These are phyloP conservation scores for Athalia cordata DNA, from an alignment of 2,888 invertebrate genomes.

Conservation along the genomic window DNA sequence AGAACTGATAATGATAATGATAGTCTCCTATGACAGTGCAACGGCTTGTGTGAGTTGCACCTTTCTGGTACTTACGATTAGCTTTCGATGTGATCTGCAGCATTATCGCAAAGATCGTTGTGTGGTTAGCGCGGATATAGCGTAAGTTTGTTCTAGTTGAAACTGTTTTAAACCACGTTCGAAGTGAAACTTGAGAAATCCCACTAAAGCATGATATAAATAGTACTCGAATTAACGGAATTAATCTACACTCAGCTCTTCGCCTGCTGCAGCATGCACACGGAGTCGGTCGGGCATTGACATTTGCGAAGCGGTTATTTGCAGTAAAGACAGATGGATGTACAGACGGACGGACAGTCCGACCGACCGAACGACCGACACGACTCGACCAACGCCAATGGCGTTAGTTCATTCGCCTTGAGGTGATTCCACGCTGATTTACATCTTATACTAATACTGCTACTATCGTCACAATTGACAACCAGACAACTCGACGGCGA, in stretches of 20 bases:
- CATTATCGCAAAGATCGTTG: too few species aligned
- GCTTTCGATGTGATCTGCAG: too few species aligned
- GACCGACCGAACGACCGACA: not conserved
- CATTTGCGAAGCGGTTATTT: slow-evolving; percentile 42
- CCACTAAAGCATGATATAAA: not conserved
- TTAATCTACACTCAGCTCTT: not conserved
- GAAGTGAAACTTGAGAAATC: not conserved
- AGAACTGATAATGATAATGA: too few species aligned
- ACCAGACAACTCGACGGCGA: not conserved
- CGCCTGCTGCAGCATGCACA: not conserved
- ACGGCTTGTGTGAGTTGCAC: too few species aligned
- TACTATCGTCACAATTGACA: not conserved
- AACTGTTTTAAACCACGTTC: too few species aligned
- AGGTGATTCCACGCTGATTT: not conserved
- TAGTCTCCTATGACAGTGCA: too few species aligned
- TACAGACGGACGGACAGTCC: not conserved
- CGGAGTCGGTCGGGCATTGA: slow-evolving; percentile 30
- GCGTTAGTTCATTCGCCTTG: not conserved
- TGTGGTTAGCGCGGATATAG: too few species aligned
- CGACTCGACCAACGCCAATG: not conserved
- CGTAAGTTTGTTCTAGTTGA: too few species aligned
- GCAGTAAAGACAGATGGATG: slow-evolving; percentile 35
- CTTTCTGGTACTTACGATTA: too few species aligned
- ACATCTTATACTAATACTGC: not conserved
- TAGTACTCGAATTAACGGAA: slow-evolving; percentile 5